Evolutionary conservation across 64 coral and sea anemone genomes (phyloP), one percentile per base, ranked within the genome.

Genomic region (Trachythela sp.): DNA sequence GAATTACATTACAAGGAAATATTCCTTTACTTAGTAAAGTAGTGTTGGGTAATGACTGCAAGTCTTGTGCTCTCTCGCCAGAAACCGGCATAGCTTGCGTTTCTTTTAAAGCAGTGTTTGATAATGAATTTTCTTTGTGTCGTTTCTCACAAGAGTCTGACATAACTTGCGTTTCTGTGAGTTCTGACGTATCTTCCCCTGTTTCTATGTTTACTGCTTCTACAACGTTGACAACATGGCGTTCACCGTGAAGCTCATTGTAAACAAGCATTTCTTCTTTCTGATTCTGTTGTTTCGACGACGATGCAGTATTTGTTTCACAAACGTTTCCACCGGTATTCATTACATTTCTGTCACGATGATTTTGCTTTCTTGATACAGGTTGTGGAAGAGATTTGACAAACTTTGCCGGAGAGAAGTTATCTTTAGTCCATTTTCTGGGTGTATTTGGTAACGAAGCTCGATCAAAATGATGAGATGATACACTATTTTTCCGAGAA

Each of bases 391-490:
- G 37, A 35, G 6, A 13, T 31, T 39, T 80, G 37, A 37, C 75
- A 80, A 35, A 80, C 33, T 80, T 80, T 80, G 33, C 75, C 20
- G 75, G 33, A 80, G 75, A 80, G 75, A 64, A 64, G 26, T 80
- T 80, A 37, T 39, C 31, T 35, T 39, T 80, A 4, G 75, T 80
- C 37, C 33, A 39, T 39, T 9, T 35, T 15, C 37, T 39, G 14
- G 75, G 4, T 10, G 34, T 80, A 29, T 80, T 80, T 80, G 31
- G 75, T 80, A 35, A 15, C 8, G 75, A 37, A 9, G 33, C 31
- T 5, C 31, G 33, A 22, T 35, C 75, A 80, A 39, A 37, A 37
- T 80, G 75, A 35, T 80, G 75, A 80, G 75, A 35, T 35, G 75
- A 39, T 15, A 39, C 9, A 39, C 13, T 35, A 35, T 36, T 15